Conservation (phyloP, 2,888 invertebrate species). For the Yponomeuta malinellus region DNA sequence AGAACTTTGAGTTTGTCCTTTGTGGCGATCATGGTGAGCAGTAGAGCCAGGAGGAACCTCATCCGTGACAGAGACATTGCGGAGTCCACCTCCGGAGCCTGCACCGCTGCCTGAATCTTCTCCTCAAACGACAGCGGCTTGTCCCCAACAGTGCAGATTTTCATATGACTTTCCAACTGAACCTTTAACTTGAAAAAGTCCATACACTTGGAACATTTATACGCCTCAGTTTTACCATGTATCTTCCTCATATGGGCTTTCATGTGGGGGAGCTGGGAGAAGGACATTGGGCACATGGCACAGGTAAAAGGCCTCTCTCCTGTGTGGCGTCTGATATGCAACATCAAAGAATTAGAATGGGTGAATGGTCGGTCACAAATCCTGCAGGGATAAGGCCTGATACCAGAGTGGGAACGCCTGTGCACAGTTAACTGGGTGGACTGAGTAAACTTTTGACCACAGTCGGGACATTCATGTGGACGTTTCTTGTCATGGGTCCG, state of each 20-base stretch:
- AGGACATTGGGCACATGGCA: slow-evolving; percentile 81
- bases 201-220: slow-evolving; percentile 83
- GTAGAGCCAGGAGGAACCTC: slow-evolving; percentile 86
- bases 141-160: slow-evolving; percentile 56
- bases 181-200: slow-evolving; percentile 85
- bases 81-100: slow-evolving; percentile 55
- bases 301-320: slow-evolving; percentile 90
- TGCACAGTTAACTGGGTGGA: slow-evolving; percentile 90
- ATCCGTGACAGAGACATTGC: slow-evolving; percentile 83
- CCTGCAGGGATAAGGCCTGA: slow-evolving; percentile 87
- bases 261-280: slow-evolving; percentile 89
- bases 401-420: slow-evolving; percentile 88
- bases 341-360: slow-evolving; percentile 88
- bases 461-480: slow-evolving; percentile 86
- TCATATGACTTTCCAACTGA: slow-evolving; percentile 80
- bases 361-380: slow-evolving; percentile 88
- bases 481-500: slow-evolving; percentile 85
- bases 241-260: slow-evolving; percentile 92
- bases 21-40: slow-evolving; percentile 89
- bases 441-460: slow-evolving; percentile 87
- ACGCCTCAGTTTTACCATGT: slow-evolving; percentile 86
- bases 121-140: slow-evolving; percentile 40
- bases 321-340: slow-evolving; percentile 88
- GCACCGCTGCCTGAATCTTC: slow-evolving; percentile 37
- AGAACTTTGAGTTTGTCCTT: slow-evolving; percentile 84